Base-by-base conservation (phyloP, 1,140 invertebrate genomes). In the Scaptomyza hsui region DNA sequence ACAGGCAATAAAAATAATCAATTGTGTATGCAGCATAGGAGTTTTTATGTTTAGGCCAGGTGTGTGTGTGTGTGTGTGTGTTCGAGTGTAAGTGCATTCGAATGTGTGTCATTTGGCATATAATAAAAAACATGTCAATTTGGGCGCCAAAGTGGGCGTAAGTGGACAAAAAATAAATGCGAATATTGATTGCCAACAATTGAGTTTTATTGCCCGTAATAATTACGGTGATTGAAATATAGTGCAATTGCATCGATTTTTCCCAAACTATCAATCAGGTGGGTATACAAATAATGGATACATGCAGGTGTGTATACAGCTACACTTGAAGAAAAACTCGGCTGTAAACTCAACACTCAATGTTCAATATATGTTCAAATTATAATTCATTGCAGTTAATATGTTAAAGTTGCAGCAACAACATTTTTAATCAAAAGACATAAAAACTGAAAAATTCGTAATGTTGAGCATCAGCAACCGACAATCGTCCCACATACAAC, bases 381-480 rank as follows among this genome's bases (percentile, higher is more conserved):
- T 26, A 18, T n/a, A 24, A 60, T 12, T 6, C 19, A 13, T 24
- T 48, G 45, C 52, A 41, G 35, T 7, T 21, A 61, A 53, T 9
- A 53, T 63, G 42, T 39, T 39, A 15, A 42, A 13, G 35, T 41
- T 4, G n/a, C 62, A 48, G 9, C 44, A 19, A 18, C 21, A 44
- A 32, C 16, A 37, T n/a, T 12, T 37, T n/a, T n/a, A n/a, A 32
- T 12, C 29, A 32, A 32, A 32, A 0, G 1, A 32, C 7, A 32
- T 1, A 16, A 13, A 4, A n/a, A 21, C 3, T 1, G 19, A 53
- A 45, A 57, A 61, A 52, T 69, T 39, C 37, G 55, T 24, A 7
- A 76, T 76, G 64, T 62, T 75, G 45, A 59, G 48, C n/a, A 42
- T 51, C 45, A 52, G 32, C 67, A 63, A 63, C 41, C 37, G 52